Conservation (phyloP, 2,888 invertebrate genomes). For the Mesoligia furuncula region DNA sequence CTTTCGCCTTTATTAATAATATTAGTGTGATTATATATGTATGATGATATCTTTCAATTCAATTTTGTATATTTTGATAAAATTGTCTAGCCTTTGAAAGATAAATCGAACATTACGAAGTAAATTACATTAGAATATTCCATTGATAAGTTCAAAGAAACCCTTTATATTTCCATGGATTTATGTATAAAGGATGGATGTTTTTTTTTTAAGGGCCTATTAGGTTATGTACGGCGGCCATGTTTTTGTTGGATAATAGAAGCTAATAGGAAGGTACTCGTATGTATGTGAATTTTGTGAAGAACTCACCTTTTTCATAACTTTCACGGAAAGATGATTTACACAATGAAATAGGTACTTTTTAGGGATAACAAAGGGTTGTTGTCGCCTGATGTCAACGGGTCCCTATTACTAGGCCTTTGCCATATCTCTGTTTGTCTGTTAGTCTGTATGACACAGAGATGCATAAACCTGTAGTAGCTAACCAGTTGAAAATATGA, state of each 20-base stretch:
- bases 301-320: neutral
- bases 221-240: slow-evolving; percentile 11
- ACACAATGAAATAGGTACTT: neutral
- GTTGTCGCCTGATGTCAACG: neutral
- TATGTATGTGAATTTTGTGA: neutral
- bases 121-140: neutral
- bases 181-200: neutral
- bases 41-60: neutral
- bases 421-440: neutral
- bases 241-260: neutral
- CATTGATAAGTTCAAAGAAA: neutral
- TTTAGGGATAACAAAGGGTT: neutral
- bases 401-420: neutral
- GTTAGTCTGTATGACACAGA: neutral
- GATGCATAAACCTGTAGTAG: neutral
- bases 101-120: neutral
- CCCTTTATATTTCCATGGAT: neutral
- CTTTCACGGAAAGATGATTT: neutral
- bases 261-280: too few relatives aligned
- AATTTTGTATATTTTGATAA: neutral
- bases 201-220: slow-evolving; percentile 9
- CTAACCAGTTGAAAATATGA: neutral
- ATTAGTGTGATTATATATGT: too few relatives aligned
- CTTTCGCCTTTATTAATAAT: too few relatives aligned
- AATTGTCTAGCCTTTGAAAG: neutral